Percentiles rank a stretch among this genome's conserved stretches.
phyloP scores from a whole-genome alignment of 2,113 vertebrate species.

The Laterallus jamaicensis region DNA sequence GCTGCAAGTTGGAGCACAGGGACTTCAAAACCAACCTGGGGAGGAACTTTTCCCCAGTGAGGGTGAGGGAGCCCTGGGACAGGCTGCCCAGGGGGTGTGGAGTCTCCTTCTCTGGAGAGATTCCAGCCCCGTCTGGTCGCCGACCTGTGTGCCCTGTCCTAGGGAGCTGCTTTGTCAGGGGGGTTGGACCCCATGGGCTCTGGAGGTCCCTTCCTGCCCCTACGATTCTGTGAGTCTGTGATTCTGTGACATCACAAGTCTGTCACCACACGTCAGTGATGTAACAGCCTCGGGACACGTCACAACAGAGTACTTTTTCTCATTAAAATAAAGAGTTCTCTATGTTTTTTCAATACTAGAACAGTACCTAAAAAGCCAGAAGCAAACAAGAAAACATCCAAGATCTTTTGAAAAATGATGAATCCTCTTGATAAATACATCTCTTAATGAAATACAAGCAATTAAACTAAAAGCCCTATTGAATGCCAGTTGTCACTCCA shows the following conservation, averaged over 20 bases:
- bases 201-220: too few relatives aligned
- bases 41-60: too few relatives aligned
- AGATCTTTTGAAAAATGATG: constrained; percentile 72
- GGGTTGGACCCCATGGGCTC: too few relatives aligned
- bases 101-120: too few relatives aligned
- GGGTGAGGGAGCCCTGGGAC: too few relatives aligned
- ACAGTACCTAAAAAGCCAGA: constrained; percentile 22
- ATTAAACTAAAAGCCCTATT: constrained; percentile 96
- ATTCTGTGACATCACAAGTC: background rate
- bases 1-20: too few relatives aligned
- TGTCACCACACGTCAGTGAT: background rate
- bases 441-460: constrained; percentile 91
- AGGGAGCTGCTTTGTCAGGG: too few relatives aligned
- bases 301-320: constrained; percentile 52
- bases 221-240: too few relatives aligned
- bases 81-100: too few relatives aligned
- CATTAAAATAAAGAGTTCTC: constrained; percentile 50
- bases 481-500: constrained; percentile 86
- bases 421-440: constrained; percentile 83
- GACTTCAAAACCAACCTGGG: too few relatives aligned
- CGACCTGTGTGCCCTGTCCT: too few relatives aligned
- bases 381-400: constrained; percentile 10
- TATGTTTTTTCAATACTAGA: background rate
- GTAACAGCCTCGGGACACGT: background rate
- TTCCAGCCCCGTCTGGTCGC: too few relatives aligned